These are phyloP conservation scores for Apotomis capreana DNA, from an alignment of 2,888 invertebrate genomes.

Conservation along the genomic window DNA sequence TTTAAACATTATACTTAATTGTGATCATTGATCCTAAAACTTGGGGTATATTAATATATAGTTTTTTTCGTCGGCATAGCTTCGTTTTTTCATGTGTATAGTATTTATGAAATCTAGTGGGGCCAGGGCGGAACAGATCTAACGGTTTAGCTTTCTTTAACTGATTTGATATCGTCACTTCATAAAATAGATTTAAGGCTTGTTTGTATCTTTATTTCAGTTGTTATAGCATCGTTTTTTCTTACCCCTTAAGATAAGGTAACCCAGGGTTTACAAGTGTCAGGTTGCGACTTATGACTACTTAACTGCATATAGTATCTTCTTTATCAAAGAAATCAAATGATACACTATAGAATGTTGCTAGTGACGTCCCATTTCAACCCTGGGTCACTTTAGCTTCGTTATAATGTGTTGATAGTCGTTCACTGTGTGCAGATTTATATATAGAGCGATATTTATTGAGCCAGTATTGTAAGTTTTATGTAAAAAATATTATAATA, in stretches of 20 bases:
- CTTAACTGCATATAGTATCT: too few relatives aligned
- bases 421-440: not conserved
- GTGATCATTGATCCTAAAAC: constrained; percentile 14
- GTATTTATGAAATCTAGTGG: not conserved
- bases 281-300: too few relatives aligned
- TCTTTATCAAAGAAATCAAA: too few relatives aligned
- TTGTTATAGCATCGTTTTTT: constrained; percentile 9
- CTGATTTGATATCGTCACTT: not conserved
- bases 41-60: constrained; percentile 6
- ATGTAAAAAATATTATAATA: not conserved
- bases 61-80: constrained; percentile 2
- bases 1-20: constrained; percentile 12
- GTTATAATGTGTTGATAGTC: constrained; percentile 8
- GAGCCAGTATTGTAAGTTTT: not conserved
- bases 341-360: too few relatives aligned
- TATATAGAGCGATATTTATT: not conserved
- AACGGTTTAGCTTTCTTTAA: constrained; percentile 5
- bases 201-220: constrained; percentile 18
- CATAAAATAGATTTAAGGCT: constrained; percentile 1
- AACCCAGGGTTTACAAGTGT: too few relatives aligned
- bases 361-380: too few relatives aligned
- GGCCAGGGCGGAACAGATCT: not conserved
- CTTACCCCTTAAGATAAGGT: not conserved
- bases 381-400: not conserved
- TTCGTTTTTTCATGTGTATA: not conserved